Evolutionary conservation across 1,140 invertebrate genomes (phyloP), one percentile per base, ranked within the genome.

Genomic region (Berghia stephanieae): DNA sequence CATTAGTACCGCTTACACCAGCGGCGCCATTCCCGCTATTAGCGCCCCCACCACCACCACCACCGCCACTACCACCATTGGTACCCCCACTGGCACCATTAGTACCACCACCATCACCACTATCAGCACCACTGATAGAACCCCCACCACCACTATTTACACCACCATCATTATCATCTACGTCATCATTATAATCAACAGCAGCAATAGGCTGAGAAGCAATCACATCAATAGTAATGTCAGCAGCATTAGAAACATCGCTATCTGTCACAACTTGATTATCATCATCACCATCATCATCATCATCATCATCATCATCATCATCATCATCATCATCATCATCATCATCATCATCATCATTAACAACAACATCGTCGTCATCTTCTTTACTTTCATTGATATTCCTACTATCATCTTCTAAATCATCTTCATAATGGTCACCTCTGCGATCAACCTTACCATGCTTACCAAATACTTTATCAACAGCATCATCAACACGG

Each of bases 311-410:
- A 52, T 52, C 46, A 52, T 52, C 46, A 52, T 52, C 46, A 52
- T 52, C 46, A 52, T 52, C 46, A 52, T 52, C 46, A 52, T 52
- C 46, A 52, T 52, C 46, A 52, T 52, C 46, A 52, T 52, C 46
- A 52, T 52, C 46, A 52, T 52, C 46, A 52, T 52, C 46, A 52
- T 52, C 46, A 52, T 52, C 46, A 52, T 52, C 46, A 52, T 52
- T 24, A 52, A 16, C 24, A 24, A 16, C 46, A 24, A 16, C 46
- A 52, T 52, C 46, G n/a, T 52, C 46, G 46, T 52, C 46, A 24
- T 52, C 46, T 13, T 52, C 46, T 16, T 52, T 24, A 52, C 24
- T 52, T 16, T 52, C 46, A 52, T 24, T 52, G n/a, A 13, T 24
- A 16, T 52, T 24, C 24, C 46, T 52, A 16, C 46, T 24, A 16